phyloP scores from a whole-genome alignment of 1,140 invertebrate genomes.

The Nephila pilipes region DNA sequence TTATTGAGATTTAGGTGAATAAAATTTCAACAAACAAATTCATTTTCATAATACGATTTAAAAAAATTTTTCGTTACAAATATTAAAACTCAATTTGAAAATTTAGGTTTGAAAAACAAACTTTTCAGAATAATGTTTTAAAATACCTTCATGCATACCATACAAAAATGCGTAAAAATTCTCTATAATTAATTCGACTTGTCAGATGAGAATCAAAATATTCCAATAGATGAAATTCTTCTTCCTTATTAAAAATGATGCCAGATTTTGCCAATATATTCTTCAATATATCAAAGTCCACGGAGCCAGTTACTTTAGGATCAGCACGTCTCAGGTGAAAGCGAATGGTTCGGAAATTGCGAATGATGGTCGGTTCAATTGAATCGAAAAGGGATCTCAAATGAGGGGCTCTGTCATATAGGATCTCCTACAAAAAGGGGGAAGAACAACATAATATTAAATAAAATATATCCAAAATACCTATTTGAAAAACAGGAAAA shows the following conservation, averaged over 20 bases:
- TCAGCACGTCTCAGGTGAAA: constrained; percentile 58
- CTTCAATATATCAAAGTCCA: constrained; percentile 26
- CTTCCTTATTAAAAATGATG: constrained; percentile 44
- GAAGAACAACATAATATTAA: background rate
- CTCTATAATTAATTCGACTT: constrained; percentile 63
- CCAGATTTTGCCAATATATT: constrained; percentile 52
- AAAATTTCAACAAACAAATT: background rate
- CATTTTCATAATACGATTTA: background rate
- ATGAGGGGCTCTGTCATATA: constrained; percentile 43
- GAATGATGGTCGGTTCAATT: constrained; percentile 41
- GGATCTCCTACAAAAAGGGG: constrained; percentile 44
- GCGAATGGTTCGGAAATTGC: constrained; percentile 65
- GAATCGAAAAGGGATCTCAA: constrained; percentile 27
- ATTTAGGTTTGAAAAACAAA: background rate
- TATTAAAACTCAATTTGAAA: background rate
- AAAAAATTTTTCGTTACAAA: background rate
- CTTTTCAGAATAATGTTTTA: background rate
- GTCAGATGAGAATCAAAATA: constrained; percentile 53
- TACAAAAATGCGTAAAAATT: constrained; percentile 66
- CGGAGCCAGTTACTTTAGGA: constrained; percentile 38
- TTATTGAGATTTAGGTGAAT: background rate
- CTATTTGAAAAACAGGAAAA: too few species aligned
- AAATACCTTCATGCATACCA: constrained; percentile 55
- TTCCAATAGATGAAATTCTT: constrained; percentile 59
- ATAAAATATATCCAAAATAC: too few species aligned